Evolutionary conservation across 2,113 vertebrate genomes (phyloP), one percentile per base, ranked within the genome.

Genomic region (Hippocampus comes): DNA sequence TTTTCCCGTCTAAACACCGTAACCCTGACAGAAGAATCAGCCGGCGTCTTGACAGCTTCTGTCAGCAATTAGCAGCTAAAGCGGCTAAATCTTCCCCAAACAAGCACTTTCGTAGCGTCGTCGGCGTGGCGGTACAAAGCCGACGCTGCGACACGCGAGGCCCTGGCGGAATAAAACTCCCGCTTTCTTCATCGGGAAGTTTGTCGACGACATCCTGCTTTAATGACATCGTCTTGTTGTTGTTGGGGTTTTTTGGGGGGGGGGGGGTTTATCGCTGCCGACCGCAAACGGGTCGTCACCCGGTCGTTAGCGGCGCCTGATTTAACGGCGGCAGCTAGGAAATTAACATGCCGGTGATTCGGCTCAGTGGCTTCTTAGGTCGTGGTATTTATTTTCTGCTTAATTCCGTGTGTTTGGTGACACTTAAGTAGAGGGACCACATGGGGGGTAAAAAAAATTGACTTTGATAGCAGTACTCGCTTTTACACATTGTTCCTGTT

Each of bases 31-130:
- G 95, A 94, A 95, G 94, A 90, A 94, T 94, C 94, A 93, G 94
- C 94, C 93, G 92, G 94, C 96, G 96, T 94, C 95, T 95, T 99
- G 97, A 98, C 97, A 98, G 96, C 94, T 98, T 97, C 96, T 99
- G 97, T 99, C 97, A 97, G 96, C 97, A 99, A 99, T 99, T 98
- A 99, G 96, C 96, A 95, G 94, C 94, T 96, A 97, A 98, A 98
- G 98, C 96, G 95, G 96, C 95, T 27, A 66, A 66, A 94, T 94
- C 96, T 95, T 94, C 70, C 91, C 91, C 95, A 95, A 96, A 95
- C 94, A 96, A 92, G 89, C 90, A 86, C 89, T 91, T 92, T 93
- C 89, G 90, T 89, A 79, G 90, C 59, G 59, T 61, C 59, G 59
- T 14, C 59, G 59, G 59, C 27, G 27, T 61, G 59, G 59, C 59